Conservation (phyloP, 1,140 invertebrate genomes). For the Nomia melanderi region DNA sequence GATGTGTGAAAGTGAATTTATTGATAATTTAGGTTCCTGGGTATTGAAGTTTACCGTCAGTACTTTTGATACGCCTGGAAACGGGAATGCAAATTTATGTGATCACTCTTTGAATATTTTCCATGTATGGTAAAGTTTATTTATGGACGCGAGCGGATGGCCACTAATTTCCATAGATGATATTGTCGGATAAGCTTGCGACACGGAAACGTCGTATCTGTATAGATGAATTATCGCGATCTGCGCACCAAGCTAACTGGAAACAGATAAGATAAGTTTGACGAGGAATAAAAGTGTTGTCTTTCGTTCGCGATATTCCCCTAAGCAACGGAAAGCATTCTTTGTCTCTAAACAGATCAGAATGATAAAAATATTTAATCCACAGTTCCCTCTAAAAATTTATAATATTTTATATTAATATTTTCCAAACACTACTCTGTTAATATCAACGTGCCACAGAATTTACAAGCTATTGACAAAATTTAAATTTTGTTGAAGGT, state of each 20-base stretch:
- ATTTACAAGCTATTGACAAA: no score
- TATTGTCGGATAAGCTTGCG: not conserved
- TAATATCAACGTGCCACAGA: no score
- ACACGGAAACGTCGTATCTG: not conserved
- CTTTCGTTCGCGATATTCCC: not conserved
- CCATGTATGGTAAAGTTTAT: not conserved
- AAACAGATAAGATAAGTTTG: slow-evolving; percentile 30
- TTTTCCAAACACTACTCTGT: no score
- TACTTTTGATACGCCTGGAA: no score
- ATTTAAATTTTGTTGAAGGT: no score
- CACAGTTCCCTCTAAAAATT: no score
- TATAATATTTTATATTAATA: no score
- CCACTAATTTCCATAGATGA: not conserved
- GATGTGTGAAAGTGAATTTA: no score
- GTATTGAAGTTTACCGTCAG: no score
- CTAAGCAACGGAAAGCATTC: not conserved
- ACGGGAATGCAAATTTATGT: not conserved
- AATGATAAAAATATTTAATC: no score
- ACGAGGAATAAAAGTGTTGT: not conserved
- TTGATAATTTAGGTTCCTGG: no score
- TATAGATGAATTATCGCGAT: slow-evolving; percentile 9
- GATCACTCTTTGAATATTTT: not conserved
- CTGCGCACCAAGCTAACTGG: not conserved
- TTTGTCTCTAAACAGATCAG: no score
- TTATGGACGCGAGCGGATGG: not conserved